These are phyloP conservation scores for Kryptolebias marmoratus DNA, from an alignment of 2,113 vertebrate species.

Conservation along the genomic window DNA sequence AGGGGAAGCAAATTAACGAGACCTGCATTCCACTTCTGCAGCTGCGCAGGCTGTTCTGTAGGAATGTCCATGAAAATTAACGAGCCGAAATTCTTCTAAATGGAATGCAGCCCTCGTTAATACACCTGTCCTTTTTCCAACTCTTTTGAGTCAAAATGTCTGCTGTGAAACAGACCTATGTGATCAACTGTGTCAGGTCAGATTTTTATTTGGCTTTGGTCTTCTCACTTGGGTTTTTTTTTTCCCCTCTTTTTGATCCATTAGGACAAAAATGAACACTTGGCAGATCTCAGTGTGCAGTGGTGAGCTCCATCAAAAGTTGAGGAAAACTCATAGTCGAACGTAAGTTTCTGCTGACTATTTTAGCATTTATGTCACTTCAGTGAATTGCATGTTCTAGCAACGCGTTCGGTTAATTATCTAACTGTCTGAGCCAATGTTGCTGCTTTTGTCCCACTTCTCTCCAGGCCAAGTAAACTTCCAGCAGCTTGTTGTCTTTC, in stretches of 20 bases:
- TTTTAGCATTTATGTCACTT: background rate
- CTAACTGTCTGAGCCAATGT: background rate
- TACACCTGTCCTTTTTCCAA: too few species aligned
- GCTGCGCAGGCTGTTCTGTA: too few species aligned
- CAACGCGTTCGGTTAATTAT: background rate
- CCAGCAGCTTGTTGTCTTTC: slow-evolving; percentile 61
- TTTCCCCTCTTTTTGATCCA: slow-evolving; percentile 2
- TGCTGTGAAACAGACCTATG: too few species aligned
- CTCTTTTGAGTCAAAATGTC: background rate
- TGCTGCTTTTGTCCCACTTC: background rate
- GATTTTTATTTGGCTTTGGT: background rate
- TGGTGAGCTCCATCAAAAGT: slow-evolving; percentile 32
- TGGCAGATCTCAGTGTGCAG: slow-evolving; percentile 60
- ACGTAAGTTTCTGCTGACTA: slow-evolving; percentile 43
- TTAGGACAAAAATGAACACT: slow-evolving; percentile 73
- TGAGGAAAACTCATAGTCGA: slow-evolving; percentile 61
- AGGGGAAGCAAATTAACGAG: background rate
- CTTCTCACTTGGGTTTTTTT: background rate
- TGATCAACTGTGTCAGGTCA: background rate
- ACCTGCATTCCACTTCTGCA: too few species aligned
- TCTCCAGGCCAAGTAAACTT: slow-evolving; percentile 73
- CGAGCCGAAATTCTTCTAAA: too few species aligned
- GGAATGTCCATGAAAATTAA: too few species aligned
- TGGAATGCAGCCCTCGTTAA: too few species aligned
- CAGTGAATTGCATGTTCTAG: background rate